A percentile compares a stretch with the other conserved stretches of the same genome.
Evolutionary conservation across 2,888 invertebrate genomes (phyloP).

Genomic region (Agrochola lota): DNA sequence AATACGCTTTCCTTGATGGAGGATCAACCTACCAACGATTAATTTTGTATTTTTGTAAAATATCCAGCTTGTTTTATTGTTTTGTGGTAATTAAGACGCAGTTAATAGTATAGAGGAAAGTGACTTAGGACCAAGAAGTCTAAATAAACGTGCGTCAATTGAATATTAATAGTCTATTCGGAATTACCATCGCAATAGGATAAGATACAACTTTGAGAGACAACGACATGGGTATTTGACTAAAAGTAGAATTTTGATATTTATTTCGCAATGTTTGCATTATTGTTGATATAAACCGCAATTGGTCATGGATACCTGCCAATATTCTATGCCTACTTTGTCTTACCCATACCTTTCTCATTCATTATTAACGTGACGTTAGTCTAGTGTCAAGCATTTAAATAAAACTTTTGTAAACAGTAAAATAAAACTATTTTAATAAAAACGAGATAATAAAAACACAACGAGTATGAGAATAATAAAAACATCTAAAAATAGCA

Average conservation of each 20-base stretch:
- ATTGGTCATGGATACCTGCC: conserved; percentile 55
- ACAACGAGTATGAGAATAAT: conserved; percentile 54
- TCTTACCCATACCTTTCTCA: conserved; percentile 44
- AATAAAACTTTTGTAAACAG: conserved; percentile 33
- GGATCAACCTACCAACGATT: conserved; percentile 81
- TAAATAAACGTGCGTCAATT: conserved; percentile 84
- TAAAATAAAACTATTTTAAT: conserved; percentile 43
- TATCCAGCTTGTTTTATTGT: conserved; percentile 80
- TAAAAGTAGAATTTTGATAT: conserved; percentile 75
- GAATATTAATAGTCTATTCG: conserved; percentile 75
- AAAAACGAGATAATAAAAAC: conserved; percentile 45
- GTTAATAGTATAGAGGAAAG: conserved; percentile 78
- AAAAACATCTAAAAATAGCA: conserved; percentile 46
- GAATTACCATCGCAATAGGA: conserved; percentile 83
- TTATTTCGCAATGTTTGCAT: conserved; percentile 79
- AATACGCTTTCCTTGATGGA: conserved; percentile 83
- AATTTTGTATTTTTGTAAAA: conserved; percentile 84
- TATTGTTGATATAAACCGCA: conserved; percentile 66
- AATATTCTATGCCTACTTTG: conserved; percentile 50
- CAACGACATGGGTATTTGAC: conserved; percentile 83
- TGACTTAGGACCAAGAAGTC: conserved; percentile 83
- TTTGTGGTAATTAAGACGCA: conserved; percentile 77
- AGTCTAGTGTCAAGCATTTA: conserved; percentile 45
- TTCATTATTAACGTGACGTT: conserved; percentile 33
- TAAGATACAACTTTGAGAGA: conserved; percentile 84